Conservation (phyloP, 2,888 invertebrate genomes). For the Conchocele bisecta region DNA sequence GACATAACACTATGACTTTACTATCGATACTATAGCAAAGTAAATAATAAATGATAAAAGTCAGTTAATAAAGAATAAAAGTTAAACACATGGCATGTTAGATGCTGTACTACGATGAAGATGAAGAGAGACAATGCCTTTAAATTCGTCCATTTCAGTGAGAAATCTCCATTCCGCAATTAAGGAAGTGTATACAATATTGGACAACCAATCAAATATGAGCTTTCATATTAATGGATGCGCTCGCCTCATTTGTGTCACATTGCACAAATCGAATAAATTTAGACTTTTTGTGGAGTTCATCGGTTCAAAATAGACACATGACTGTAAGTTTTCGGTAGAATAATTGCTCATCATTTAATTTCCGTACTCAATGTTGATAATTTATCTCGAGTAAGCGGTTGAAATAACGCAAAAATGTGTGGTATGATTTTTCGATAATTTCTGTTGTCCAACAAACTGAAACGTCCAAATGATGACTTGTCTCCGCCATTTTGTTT, state of each 20-base stretch:
- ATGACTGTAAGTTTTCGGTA: slow-evolving; percentile 49
- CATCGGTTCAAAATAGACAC: slow-evolving; percentile 36
- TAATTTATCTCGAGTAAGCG: background rate
- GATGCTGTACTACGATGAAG: no score
- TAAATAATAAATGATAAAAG: no score
- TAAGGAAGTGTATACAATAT: no score
- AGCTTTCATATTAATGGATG: slow-evolving; percentile 63
- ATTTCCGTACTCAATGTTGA: background rate
- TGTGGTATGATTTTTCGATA: no score
- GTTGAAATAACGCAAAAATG: no score
- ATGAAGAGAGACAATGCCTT: background rate
- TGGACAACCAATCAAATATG: slow-evolving; percentile 34
- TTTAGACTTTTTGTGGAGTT: slow-evolving; percentile 76
- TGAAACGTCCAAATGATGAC: background rate
- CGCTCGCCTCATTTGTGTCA: slow-evolving; percentile 72
- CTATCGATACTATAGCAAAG: no score
- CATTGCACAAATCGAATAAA: slow-evolving; percentile 72
- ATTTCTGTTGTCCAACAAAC: background rate
- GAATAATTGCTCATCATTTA: background rate
- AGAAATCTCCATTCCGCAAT: no score
- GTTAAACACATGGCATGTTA: background rate
- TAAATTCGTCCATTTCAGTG: slow-evolving; percentile 25
- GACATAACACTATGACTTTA: no score
- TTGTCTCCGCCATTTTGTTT: background rate
- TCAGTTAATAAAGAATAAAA: no score